phyloP scores from a whole-genome alignment of 2,113 vertebrate species.

The Nettapus auritus region DNA sequence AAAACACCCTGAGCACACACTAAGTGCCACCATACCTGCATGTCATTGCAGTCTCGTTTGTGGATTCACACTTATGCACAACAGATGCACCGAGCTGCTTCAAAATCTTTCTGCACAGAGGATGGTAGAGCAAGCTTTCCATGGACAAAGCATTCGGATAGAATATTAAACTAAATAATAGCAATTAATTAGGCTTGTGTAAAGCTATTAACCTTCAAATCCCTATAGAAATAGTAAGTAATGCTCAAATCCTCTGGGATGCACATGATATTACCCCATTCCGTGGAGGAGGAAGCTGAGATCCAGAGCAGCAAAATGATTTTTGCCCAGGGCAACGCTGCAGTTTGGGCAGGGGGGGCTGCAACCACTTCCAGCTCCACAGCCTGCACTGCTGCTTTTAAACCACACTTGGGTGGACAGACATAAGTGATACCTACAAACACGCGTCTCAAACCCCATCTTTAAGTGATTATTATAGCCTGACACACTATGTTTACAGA shows the following conservation, averaged over 20 bases:
- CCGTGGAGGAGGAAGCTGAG: neutral
- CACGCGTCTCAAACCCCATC: fast-evolving
- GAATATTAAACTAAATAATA: conserved; percentile 67
- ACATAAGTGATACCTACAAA: fast-evolving
- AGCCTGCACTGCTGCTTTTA: neutral
- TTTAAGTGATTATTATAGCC: neutral
- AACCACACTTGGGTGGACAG: neutral
- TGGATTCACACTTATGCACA: fast-evolving
- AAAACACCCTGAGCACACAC: fast-evolving
- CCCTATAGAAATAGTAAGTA: conserved; percentile 29
- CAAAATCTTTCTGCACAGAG: fast-evolving
- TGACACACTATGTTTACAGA: neutral
- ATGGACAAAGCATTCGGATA: neutral
- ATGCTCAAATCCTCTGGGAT: neutral
- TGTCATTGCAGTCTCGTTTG: fast-evolving
- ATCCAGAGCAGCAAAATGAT: neutral
- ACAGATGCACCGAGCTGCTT: fast-evolving
- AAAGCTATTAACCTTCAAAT: conserved; percentile 68
- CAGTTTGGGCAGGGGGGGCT: neutral
- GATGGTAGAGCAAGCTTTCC: neutral
- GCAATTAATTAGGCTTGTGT: conserved; percentile 66
- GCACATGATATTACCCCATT: neutral
- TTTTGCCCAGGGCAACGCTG: neutral
- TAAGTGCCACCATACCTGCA: fast-evolving
- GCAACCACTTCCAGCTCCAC: neutral